phyloP scores from a whole-genome alignment of 2,797 vertebrate species.

The Erethizon dorsatum region DNA sequence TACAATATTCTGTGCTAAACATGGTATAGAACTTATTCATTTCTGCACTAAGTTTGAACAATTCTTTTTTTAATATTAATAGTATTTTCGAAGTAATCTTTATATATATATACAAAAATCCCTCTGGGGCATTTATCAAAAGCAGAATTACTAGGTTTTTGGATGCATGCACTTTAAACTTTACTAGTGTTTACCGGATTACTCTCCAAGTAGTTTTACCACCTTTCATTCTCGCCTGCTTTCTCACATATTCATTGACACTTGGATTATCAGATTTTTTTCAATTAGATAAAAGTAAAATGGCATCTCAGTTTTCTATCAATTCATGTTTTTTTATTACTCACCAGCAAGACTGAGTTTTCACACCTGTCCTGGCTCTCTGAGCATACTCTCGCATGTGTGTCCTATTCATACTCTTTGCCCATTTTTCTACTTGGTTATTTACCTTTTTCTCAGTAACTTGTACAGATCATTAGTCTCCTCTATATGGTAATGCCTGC shows the following conservation, averaged over 20 bases:
- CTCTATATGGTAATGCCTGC: neutral
- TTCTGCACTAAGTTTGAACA: neutral
- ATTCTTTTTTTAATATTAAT: neutral
- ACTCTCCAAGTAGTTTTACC: neutral
- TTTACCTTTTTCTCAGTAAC: constrained; percentile 6
- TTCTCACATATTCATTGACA: neutral
- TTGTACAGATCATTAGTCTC: neutral
- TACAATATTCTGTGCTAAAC: neutral
- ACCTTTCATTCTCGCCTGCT: neutral
- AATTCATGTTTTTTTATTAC: neutral
- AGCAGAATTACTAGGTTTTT: neutral
- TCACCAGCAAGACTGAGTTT: neutral
- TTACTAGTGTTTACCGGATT: neutral
- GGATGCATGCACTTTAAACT: neutral
- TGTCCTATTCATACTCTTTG: neutral
- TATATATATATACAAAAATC: neutral
- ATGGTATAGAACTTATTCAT: neutral
- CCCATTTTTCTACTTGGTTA: constrained; percentile 28
- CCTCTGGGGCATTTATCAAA: neutral
- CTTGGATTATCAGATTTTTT: neutral
- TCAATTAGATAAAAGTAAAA: neutral
- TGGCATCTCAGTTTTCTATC: neutral
- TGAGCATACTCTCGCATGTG: neutral
- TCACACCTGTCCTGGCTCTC: neutral
- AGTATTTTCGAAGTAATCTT: neutral